Base-by-base conservation (phyloP, 2,797 vertebrate species). In the Erpetoichthys calabaricus region DNA sequence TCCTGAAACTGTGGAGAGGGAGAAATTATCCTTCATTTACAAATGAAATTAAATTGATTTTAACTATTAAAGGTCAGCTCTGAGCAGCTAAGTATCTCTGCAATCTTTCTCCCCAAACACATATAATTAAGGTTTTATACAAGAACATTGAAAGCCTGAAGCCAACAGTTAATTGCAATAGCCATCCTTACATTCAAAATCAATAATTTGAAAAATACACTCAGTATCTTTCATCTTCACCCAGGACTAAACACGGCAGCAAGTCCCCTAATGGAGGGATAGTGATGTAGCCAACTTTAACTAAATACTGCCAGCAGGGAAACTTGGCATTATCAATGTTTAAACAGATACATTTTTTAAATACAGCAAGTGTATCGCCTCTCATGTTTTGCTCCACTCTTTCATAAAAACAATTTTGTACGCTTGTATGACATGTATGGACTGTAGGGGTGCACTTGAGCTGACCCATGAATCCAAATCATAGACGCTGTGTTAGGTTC, bases 191-290 rank as follows among this genome's bases (percentile, higher is more conserved):
- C 76, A 73, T 52, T 71, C 77, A 83, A 86, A 86, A 81, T 83
- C 82, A 82, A 83, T 81, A 81, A 80, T 84, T 85, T 86, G 81
- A 81, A 85, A 87, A 86, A 84, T 82, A 81, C 79, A 84, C 80
- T 59, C 77, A 83, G 76, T 77, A 82, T 74, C 78, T 83, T 86
- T 83, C 78, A 83, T 83, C 77, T 81, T 75, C 80, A 69, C 63
- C 70, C 70, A 67, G 67, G 70, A 77, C 75, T 82, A 83, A 84
- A 81, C 70, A 80, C 71, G 75, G 73, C 76, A 76, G 79, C 80
- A 80, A 80, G 79, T 79, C 75, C 68, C 71, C 73, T 80, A 75
- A 81, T 73, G 71, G 75, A 78, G 70, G 67, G 75, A 78, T 77
- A 75, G 76, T 75, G 72, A 80, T 81, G 83, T 75, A 79, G 78